Evolutionary conservation across 1,140 invertebrate species (phyloP).

Genomic region (Bombus superbus): DNA sequence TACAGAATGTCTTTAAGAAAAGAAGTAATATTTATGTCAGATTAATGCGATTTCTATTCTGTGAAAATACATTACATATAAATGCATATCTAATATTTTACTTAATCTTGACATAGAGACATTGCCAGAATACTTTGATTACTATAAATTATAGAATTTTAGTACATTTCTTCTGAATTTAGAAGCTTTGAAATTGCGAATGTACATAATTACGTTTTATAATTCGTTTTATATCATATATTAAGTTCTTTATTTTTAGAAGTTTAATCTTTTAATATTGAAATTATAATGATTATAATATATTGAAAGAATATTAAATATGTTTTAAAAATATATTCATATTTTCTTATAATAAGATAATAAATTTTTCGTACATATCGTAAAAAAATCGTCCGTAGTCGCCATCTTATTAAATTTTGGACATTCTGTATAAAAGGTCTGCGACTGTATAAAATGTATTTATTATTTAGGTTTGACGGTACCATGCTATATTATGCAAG

Average conservation of each 20-base stretch:
- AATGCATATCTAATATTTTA: constrained; percentile 1
- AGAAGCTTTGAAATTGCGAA: not conserved
- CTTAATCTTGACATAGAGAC: not conserved
- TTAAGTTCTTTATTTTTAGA: not conserved
- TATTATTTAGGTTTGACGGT: constrained; percentile 83
- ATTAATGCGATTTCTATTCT: constrained; percentile 9
- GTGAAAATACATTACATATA: not conserved
- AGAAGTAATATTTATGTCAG: constrained; percentile 41
- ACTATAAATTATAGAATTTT: not conserved
- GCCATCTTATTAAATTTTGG: constrained; percentile 67
- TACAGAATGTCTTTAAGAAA: constrained; percentile 76
- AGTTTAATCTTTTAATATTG: not conserved
- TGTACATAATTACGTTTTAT: not conserved
- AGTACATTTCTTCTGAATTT: not conserved
- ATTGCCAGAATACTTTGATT: not conserved
- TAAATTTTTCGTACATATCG: not conserved
- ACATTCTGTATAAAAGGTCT: constrained; percentile 81
- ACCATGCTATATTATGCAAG: constrained; percentile 78
- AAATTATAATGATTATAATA: not conserved
- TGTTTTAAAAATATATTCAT: constrained; percentile 30
- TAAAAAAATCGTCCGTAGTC: constrained; percentile 34
- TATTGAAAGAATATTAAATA: not conserved
- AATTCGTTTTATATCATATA: not conserved
- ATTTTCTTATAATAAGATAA: not conserved
- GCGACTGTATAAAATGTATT: constrained; percentile 83